Percentiles rank a stretch among this genome's conserved stretches.
phyloP scores from a whole-genome alignment of 2,113 vertebrate genomes.

The Phodopus roborovskii region DNA sequence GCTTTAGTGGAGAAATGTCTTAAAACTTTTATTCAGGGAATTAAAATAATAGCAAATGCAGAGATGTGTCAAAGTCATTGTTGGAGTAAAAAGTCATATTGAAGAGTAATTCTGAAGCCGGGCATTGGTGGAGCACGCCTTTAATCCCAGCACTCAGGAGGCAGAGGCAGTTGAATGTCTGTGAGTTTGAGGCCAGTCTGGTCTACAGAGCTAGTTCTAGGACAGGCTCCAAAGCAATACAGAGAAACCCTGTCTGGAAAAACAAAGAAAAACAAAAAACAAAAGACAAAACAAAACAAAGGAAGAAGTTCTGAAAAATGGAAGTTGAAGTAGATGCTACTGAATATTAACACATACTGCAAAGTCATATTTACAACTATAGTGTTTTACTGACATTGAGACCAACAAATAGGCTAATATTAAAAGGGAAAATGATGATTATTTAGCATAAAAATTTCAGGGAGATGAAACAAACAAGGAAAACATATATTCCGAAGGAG shows the following conservation, averaged over 20 bases:
- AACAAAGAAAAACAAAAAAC: too few relatives aligned
- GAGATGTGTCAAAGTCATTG: not conserved
- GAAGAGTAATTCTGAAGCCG: not conserved
- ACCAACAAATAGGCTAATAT: not conserved
- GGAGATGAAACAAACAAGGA: not conserved
- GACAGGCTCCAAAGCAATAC: too few relatives aligned
- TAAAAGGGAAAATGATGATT: not conserved
- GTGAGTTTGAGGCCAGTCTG: too few relatives aligned
- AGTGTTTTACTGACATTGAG: not conserved
- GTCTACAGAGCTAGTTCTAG: too few relatives aligned
- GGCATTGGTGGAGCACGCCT: too few relatives aligned
- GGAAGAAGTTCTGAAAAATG: slow-evolving; percentile 42
- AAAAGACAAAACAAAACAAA: too few relatives aligned
- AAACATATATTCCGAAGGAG: not conserved
- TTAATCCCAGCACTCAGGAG: too few relatives aligned
- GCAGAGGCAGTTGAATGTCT: too few relatives aligned
- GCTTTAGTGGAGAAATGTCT: not conserved
- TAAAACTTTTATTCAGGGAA: not conserved
- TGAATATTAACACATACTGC: not conserved
- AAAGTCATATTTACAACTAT: not conserved
- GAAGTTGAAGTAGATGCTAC: not conserved
- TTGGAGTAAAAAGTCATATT: slow-evolving; percentile 36
- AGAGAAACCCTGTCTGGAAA: too few relatives aligned
- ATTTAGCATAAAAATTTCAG: slow-evolving; percentile 5
- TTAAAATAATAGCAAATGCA: not conserved